phyloP scores from a whole-genome alignment of 2,113 vertebrate species.

The Mesitornis unicolor region DNA sequence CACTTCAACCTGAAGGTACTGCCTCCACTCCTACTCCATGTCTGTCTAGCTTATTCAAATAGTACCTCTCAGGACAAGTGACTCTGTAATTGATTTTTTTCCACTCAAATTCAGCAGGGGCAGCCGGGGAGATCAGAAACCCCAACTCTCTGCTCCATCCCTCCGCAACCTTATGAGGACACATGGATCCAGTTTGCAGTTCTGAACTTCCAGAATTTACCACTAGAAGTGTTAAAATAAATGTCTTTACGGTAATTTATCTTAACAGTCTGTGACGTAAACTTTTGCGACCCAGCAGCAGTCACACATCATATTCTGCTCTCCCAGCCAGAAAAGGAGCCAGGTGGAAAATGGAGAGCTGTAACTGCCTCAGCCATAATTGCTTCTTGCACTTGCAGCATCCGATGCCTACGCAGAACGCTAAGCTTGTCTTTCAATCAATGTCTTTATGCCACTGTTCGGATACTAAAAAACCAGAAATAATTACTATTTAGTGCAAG shows the following conservation, averaged over 20 bases:
- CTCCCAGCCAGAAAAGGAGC: background rate
- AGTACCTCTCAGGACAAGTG: background rate
- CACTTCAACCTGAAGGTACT: background rate
- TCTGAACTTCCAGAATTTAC: background rate
- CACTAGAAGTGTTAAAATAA: background rate
- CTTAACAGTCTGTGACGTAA: background rate
- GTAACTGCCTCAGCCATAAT: background rate
- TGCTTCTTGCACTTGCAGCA: background rate
- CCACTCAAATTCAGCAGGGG: background rate
- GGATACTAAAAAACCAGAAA: background rate
- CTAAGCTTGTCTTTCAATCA: background rate
- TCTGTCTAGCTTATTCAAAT: background rate
- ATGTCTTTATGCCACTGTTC: background rate
- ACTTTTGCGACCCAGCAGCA: background rate
- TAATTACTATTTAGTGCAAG: background rate
- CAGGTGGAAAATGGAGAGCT: background rate
- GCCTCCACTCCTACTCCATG: background rate
- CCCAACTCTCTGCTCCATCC: background rate
- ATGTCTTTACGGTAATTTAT: background rate
- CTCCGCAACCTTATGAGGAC: background rate
- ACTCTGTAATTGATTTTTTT: background rate
- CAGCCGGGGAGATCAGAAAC: background rate
- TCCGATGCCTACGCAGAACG: background rate
- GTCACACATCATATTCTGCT: background rate
- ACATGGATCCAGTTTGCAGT: background rate